Conservation (phyloP, 2,888 invertebrate species). For the Unio pictorum region DNA sequence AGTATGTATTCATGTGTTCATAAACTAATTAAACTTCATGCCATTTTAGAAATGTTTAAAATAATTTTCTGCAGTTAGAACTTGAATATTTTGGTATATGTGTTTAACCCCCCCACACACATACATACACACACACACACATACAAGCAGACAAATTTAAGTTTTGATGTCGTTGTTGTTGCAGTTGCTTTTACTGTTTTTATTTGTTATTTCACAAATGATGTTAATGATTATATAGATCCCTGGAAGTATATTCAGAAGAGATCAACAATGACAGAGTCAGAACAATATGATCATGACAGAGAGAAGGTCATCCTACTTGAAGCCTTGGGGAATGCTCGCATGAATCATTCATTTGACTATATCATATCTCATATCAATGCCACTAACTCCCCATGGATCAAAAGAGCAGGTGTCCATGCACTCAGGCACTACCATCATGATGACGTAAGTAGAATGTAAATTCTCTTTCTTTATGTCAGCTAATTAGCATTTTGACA, state of each 20-base stretch:
- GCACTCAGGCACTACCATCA: conserved; percentile 48
- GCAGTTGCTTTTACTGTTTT: not conserved
- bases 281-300: conserved; percentile 34
- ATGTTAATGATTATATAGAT: conserved; percentile 28
- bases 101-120: too few species aligned
- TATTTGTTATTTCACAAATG: not conserved
- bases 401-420: conserved; percentile 52
- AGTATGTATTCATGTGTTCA: too few species aligned
- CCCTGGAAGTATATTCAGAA: conserved; percentile 40
- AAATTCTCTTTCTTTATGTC: too few species aligned
- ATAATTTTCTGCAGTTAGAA: too few species aligned
- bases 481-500: too few species aligned
- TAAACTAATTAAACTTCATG: not conserved
- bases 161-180: too few species aligned
- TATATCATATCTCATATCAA: conserved; percentile 55
- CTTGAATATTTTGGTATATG: too few species aligned
- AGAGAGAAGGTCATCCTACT: conserved; percentile 41
- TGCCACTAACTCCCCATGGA: conserved; percentile 50
- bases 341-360: conserved; percentile 42
- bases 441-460: conserved; percentile 29
- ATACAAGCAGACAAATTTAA: too few species aligned
- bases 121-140: too few species aligned
- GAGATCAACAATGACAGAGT: conserved; percentile 38
- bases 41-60: not conserved
- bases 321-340: conserved; percentile 52